phyloP scores from a whole-genome alignment of 2,888 invertebrate genomes.

The Exocentrus adspersus region DNA sequence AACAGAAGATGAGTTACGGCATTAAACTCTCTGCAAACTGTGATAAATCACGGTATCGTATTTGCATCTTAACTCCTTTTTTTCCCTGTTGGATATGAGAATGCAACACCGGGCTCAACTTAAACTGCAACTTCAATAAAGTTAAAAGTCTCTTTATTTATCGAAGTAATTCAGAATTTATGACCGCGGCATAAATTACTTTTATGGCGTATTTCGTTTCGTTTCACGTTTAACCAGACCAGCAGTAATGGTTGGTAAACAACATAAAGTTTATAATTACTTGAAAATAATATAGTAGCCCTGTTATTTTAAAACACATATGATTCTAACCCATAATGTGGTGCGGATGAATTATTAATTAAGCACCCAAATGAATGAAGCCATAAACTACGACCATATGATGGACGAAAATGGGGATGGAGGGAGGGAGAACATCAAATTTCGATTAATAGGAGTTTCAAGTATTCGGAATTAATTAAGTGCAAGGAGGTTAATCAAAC shows the following conservation, averaged over 20 bases:
- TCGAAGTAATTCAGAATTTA: constrained; percentile 21
- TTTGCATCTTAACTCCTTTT: no score
- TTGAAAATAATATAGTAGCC: constrained; percentile 14
- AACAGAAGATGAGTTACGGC: no score
- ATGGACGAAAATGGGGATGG: no score
- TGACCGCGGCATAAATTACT: constrained; percentile 22
- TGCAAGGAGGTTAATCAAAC: no score
- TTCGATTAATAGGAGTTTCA: no score
- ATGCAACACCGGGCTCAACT: background rate
- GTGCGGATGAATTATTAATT: no score
- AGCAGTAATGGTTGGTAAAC: constrained; percentile 23
- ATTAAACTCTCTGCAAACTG: no score
- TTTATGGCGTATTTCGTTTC: constrained; percentile 27
- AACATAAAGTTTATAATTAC: constrained; percentile 26
- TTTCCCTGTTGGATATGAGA: no score
- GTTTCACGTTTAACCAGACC: constrained; percentile 9
- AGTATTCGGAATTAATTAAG: no score
- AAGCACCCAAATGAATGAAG: background rate
- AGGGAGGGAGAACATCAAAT: no score
- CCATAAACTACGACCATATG: no score
- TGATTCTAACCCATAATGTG: constrained; percentile 1
- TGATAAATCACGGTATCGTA: no score
- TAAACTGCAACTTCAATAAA: background rate
- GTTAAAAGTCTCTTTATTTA: constrained; percentile 17
- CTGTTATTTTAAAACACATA: constrained; percentile 13